phyloP scores from a whole-genome alignment of 2,888 invertebrate species.

The Diaperis boleti region DNA sequence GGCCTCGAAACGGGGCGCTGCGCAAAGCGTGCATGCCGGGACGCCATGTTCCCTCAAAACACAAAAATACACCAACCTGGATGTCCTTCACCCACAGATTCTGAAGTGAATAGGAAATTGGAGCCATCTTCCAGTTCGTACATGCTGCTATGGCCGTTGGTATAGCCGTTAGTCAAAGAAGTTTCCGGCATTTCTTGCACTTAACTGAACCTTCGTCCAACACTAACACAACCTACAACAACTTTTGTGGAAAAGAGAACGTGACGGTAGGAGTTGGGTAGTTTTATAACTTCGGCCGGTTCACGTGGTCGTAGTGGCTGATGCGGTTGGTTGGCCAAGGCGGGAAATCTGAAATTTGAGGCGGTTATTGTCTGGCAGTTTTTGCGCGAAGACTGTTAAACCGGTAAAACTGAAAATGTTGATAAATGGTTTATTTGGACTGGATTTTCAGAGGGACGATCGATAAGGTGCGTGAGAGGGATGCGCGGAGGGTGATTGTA shows the following conservation, averaged over 20 bases:
- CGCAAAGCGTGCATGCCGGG: slow-evolving; percentile 12
- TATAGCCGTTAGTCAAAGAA: slow-evolving; percentile 74
- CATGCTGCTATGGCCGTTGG: slow-evolving; percentile 68
- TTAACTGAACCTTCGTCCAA: slow-evolving; percentile 47
- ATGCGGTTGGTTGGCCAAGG: slow-evolving; percentile 30
- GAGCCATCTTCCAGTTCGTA: slow-evolving; percentile 90
- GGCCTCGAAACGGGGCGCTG: background rate
- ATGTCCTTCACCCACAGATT: slow-evolving; percentile 98
- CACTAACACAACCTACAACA: slow-evolving; percentile 59
- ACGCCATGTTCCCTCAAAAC: slow-evolving; percentile 19
- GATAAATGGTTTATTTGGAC: background rate
- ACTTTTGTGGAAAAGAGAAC: slow-evolving; percentile 76
- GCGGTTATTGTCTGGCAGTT: too few species aligned
- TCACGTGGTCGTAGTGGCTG: slow-evolving; percentile 59
- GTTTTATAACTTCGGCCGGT: slow-evolving; percentile 73
- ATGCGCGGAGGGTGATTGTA: slow-evolving; percentile 5
- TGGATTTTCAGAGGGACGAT: background rate
- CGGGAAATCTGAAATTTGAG: slow-evolving; percentile 33
- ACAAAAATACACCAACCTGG: slow-evolving; percentile 76
- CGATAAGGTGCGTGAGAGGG: slow-evolving; percentile 15
- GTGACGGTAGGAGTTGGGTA: slow-evolving; percentile 65
- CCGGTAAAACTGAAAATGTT: too few species aligned
- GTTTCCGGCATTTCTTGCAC: slow-evolving; percentile 78
- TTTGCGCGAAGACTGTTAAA: too few species aligned
- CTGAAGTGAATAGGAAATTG: slow-evolving; percentile 95